Evolutionary conservation across 64 coral and sea anemone species (phyloP), one percentile per base, ranked within the genome.

Genomic region (Anthopleura sola): DNA sequence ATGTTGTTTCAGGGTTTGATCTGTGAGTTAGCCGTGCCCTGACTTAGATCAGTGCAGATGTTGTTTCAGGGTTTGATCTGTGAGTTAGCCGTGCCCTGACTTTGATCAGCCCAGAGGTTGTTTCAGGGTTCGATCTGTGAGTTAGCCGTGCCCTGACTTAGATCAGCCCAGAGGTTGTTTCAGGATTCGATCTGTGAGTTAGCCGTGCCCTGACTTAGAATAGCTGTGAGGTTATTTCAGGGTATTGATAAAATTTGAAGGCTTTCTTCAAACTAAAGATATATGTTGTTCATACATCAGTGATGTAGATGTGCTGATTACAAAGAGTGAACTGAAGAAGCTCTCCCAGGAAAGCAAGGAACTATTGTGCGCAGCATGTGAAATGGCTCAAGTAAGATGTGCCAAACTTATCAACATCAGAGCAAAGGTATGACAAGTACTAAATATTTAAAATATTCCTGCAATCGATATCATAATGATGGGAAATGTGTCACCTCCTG

Each of bases 341-440:
- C 83, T 94, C 56, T 89, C 92, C 33, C 82, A 91, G 40, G 95
- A 98, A 46, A 98, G 95, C 76, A 93, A 91, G 78, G 95, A 98
- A 47, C 85, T 98, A 13, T 87, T 98, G 15, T 94, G 96, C 54
- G 88, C 90, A 29, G 92, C 92, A 37, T 94, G 96, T 84, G 96
- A 98, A 46, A 89, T 98, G 89, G 96, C 96, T 20, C 96, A 98
- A 94, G 87, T 94, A 6, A 44, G 96, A 54, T 98, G 96, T 85
- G 96, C 93, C 19, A 98, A 98, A 85, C 87, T 98, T 60, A 98
- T 94, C 37, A 98, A 98, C 55, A 86, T 98, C n/a, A 92, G 96
- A 94, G 93, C 92, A 83, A 98, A 98, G 96, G 96, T 98, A 36
- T 33, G 81, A 5, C 18, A 15, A 24, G 10, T 51, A 51, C 12